Base-by-base conservation (phyloP, 2,113 vertebrate species). In the Rallus limicola region DNA sequence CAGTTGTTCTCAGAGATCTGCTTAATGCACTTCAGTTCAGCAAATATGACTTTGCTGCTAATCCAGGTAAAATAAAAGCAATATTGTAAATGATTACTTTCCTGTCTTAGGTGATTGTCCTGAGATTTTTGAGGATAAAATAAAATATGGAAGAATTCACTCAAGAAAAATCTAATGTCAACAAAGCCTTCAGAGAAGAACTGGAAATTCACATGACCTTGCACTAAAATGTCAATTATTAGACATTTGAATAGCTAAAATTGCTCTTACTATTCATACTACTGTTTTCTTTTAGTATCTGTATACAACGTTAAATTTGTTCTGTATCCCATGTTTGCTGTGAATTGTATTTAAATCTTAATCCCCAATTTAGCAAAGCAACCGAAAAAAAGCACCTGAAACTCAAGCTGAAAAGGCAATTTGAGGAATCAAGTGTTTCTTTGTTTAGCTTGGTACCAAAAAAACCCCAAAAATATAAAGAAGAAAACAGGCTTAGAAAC, bases 41-140 rank as follows among this genome's bases (percentile, higher is more conserved):
- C 93, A 92, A 93, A 93, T 59, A 95, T 31, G 70, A 34, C 25
- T 95, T 92, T 89, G 40, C n/a, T 19, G 79, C 42, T 95, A 92
- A 95, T 88, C 52, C 60, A 72, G 53, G 53, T 94, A 90, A 95
- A 95, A 91, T 80, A 95, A 95, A 91, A 94, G 31, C 84, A 91
- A 42, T 88, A 82, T 93, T 93, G 88, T 77, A 62, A 76, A 88
- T 70, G 2, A 82, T 84, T 92, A 46, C 36, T 91, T 42, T 86
- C 29, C 18, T 36, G 44, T 79, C 38, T 68, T 48, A 79, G 53
- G 53, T 40, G 13, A 53, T 72, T 94, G 48, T 76, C 31, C 46
- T 72, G 78, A 78, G 86, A 87, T 91, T 82, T 83, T 56, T 75
- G 56, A 75, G 50, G 78, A 85, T 89, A 85, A 92, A 94, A 79